Evolutionary conservation across 2,888 invertebrate species (phyloP).

Genomic region (Harmothoe impar): DNA sequence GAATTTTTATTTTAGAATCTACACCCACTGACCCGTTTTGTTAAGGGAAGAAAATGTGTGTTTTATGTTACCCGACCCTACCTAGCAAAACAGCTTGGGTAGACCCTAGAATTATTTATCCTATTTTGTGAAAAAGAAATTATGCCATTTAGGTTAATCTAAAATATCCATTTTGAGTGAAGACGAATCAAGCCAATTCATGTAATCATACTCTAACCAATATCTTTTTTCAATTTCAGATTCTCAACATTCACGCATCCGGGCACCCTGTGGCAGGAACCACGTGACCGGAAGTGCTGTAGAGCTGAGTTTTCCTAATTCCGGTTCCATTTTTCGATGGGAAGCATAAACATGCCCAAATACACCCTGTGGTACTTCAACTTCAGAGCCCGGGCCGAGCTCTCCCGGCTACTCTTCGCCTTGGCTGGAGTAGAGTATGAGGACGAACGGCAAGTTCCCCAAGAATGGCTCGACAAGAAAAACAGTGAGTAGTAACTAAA

Average conservation of each 20-base stretch:
- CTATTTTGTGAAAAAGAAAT: too few relatives aligned
- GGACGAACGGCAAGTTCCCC: constrained; percentile 51
- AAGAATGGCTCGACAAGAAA: constrained; percentile 64
- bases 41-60: too few relatives aligned
- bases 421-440: constrained; percentile 63
- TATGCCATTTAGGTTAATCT: too few relatives aligned
- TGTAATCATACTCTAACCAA: too few relatives aligned
- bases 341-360: constrained; percentile 65
- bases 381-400: constrained; percentile 67
- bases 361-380: constrained; percentile 66
- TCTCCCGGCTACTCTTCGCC: constrained; percentile 65
- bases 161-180: too few relatives aligned
- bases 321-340: neutral
- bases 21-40: too few relatives aligned
- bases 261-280: neutral
- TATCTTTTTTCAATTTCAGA: neutral
- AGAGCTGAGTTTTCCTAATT: neutral
- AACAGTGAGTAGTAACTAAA: constrained; percentile 46
- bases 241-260: neutral
- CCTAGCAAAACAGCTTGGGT: too few relatives aligned
- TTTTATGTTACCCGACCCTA: too few relatives aligned
- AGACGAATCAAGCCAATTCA: too few relatives aligned
- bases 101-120: too few relatives aligned
- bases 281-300: neutral
- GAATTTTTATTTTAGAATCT: too few relatives aligned